Percentiles rank a stretch among this genome's conserved stretches.
These are phyloP conservation scores for Odontamblyopus lacepedii DNA, from an alignment of 2,797 vertebrate species.

Conservation along the genomic window DNA sequence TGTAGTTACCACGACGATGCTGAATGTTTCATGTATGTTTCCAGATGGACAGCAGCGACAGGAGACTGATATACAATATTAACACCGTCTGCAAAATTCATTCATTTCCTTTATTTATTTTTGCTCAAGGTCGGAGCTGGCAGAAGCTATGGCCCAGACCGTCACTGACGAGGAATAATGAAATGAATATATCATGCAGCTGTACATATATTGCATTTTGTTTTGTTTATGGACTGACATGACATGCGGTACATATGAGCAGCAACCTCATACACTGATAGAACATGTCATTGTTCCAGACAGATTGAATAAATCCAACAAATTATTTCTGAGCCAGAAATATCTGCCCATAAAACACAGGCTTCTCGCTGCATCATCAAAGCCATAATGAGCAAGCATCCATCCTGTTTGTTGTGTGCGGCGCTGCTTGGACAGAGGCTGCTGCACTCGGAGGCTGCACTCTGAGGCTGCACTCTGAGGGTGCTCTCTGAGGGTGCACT, in stretches of 20 bases:
- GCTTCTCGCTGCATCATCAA: slow-evolving; percentile 57
- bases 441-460: too few species aligned
- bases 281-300: slow-evolving; percentile 45
- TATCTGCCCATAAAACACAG: slow-evolving; percentile 56
- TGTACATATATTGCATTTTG: slow-evolving; percentile 24
- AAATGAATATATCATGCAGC: slow-evolving; percentile 17
- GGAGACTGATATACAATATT: slow-evolving; percentile 39
- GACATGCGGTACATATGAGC: slow-evolving; percentile 24
- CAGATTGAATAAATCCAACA: slow-evolving; percentile 60
- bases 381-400: slow-evolving; percentile 60
- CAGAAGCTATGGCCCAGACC: slow-evolving; percentile 12
- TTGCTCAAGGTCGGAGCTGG: slow-evolving; percentile 19
- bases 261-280: slow-evolving; percentile 33
- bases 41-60: slow-evolving; percentile 57
- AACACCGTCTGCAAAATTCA: slow-evolving; percentile 38
- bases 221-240: slow-evolving; percentile 34
- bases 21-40: slow-evolving; percentile 33
- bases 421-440: slow-evolving; percentile 56
- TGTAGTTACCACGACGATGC: slow-evolving; percentile 45
- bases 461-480: too few species aligned
- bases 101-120: slow-evolving; percentile 30
- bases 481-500: too few species aligned
- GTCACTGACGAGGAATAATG: slow-evolving; percentile 14
- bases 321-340: slow-evolving; percentile 60
- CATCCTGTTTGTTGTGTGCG: slow-evolving; percentile 65